Evolutionary conservation across 2,113 vertebrate genomes (phyloP).

Genomic region (Miniopterus natalensis): DNA sequence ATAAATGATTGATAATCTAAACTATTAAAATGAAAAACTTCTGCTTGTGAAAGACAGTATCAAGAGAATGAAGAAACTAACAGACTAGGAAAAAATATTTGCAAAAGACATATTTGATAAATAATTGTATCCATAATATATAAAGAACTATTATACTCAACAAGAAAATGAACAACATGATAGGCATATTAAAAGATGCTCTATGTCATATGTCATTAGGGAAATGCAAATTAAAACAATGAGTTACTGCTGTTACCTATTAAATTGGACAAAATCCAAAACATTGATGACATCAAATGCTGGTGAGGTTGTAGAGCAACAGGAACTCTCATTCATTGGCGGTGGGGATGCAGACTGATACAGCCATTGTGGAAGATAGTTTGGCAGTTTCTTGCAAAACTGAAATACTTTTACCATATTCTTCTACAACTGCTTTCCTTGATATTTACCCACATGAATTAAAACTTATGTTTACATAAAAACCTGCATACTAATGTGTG

Average conservation of each 20-base stretch:
- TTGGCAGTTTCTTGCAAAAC: neutral
- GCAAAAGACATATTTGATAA: neutral
- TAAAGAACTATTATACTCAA: neutral
- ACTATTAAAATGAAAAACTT: neutral
- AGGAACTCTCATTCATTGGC: neutral
- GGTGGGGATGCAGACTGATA: neutral
- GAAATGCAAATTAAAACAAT: neutral
- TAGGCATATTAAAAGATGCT: neutral
- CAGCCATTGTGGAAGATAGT: neutral
- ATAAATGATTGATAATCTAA: neutral
- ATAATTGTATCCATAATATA: neutral
- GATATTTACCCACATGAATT: too few relatives aligned
- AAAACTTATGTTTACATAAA: neutral
- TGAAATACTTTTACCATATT: neutral
- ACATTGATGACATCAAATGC: neutral
- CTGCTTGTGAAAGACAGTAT: neutral
- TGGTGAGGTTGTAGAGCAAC: neutral
- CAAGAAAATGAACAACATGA: neutral
- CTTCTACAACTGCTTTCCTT: neutral
- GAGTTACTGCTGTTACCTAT: neutral
- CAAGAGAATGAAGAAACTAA: neutral
- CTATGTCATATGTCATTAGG: neutral
- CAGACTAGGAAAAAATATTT: neutral
- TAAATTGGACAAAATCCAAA: neutral
- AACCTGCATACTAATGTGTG: neutral